Conservation (phyloP, 2,888 invertebrate genomes). For the Chymomyza caudatula region DNA sequence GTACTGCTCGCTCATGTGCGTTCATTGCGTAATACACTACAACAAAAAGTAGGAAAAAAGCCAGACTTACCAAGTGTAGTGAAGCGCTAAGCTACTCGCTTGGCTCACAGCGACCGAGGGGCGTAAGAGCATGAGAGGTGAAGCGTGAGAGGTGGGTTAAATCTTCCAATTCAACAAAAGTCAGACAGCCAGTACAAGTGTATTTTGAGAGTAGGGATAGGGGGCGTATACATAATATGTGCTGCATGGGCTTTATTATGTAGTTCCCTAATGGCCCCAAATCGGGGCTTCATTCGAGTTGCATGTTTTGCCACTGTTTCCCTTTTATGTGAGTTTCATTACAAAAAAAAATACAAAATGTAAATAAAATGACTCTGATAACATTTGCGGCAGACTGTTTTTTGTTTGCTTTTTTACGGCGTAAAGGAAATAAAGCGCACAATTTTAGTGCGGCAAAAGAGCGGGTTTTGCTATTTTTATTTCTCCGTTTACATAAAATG, state of each 20-base stretch:
- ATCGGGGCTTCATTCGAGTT: constrained; percentile 8
- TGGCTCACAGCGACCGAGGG: not conserved
- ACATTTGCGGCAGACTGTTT: constrained; percentile 24
- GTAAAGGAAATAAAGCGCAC: constrained; percentile 62
- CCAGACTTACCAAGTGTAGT: constrained; percentile 64
- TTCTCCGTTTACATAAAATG: constrained; percentile 64
- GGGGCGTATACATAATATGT: not conserved
- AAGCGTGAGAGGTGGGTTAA: not conserved
- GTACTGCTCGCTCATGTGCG: constrained; percentile 60
- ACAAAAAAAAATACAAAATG: constrained; percentile 35
- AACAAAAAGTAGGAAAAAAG: constrained; percentile 10
- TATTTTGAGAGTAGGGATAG: not conserved
- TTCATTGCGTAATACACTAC: constrained; percentile 59
- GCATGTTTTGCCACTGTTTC: constrained; percentile 20
- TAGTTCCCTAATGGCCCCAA: not conserved
- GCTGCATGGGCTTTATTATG: not conserved
- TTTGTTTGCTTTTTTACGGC: constrained; percentile 18
- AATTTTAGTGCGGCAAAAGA: constrained; percentile 56
- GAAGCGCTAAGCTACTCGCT: constrained; percentile 40
- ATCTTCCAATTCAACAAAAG: not conserved
- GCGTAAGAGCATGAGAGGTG: not conserved
- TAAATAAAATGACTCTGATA: constrained; percentile 16
- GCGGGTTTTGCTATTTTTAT: not conserved
- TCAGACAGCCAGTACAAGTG: not conserved
- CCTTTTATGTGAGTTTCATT: constrained; percentile 35